Percentiles rank a stretch among this genome's conserved stretches.
Conservation (phyloP, 2,888 invertebrate species). For the Anthophora plumipes region DNA sequence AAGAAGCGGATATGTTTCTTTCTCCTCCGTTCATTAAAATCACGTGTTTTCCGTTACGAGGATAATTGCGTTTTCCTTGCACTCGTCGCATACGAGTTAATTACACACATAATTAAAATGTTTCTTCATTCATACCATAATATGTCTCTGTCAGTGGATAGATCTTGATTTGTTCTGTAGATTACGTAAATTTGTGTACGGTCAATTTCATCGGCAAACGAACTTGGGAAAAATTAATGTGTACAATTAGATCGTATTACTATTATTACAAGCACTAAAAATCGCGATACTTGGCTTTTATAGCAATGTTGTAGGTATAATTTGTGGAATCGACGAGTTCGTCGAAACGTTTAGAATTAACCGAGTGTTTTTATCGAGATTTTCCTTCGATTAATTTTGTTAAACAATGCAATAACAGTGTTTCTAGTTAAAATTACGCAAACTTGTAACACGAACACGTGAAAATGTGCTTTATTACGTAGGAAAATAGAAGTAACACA, state of each 20-base stretch:
- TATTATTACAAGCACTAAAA: not conserved
- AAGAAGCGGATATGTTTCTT: not conserved
- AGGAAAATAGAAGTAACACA: no score
- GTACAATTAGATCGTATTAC: no score
- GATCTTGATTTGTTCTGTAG: not conserved
- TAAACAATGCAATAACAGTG: not conserved
- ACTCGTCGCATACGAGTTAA: not conserved
- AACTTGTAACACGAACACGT: not conserved
- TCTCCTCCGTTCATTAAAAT: not conserved
- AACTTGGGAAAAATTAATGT: no score
- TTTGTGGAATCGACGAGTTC: not conserved
- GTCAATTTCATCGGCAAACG: not conserved
- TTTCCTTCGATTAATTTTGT: slow-evolving; percentile 12
- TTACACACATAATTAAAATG: not conserved
- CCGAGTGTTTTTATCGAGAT: not conserved
- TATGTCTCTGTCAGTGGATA: not conserved
- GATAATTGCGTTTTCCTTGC: not conserved
- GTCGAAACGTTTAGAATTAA: not conserved
- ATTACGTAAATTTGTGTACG: not conserved
- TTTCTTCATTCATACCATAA: not conserved
- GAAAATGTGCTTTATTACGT: not conserved
- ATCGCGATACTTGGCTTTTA: not conserved
- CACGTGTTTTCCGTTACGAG: not conserved
- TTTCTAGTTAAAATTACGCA: not conserved
- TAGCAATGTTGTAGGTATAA: not conserved